Evolutionary conservation across 2,797 vertebrate species (phyloP).

Genomic region (Capromys pilorides): DNA sequence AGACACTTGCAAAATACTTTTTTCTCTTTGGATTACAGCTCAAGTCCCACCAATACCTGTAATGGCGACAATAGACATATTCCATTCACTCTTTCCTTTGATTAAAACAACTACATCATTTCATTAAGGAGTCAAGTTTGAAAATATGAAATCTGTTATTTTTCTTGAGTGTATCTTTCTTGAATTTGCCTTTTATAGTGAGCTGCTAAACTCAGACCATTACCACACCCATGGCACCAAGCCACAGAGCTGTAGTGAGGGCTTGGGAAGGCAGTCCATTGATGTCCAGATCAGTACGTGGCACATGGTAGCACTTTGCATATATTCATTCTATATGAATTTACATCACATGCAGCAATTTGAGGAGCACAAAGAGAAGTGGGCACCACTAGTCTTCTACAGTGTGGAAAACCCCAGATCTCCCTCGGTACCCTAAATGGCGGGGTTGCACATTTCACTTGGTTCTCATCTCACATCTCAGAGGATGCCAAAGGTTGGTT

Average conservation of each 20-base stretch:
- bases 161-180: not conserved
- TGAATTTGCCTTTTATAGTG: not conserved
- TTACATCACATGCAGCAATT: not conserved
- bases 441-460: not conserved
- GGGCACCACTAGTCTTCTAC: not conserved
- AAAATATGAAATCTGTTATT: not conserved
- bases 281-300: not conserved
- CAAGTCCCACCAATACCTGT: not conserved
- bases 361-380: not conserved
- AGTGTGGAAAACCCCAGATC: not conserved
- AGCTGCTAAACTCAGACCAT: not conserved
- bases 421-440: not conserved
- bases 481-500: not conserved
- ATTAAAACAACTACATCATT: not conserved
- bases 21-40: not conserved
- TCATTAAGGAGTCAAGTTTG: not conserved
- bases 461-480: not conserved
- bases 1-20: not conserved
- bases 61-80: not conserved
- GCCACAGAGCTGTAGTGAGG: not conserved
- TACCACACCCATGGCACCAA: accelerated
- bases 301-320: not conserved
- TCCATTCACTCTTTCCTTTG: not conserved
- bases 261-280: not conserved
- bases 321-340: not conserved